Evolutionary conservation across 2,888 invertebrate genomes (phyloP), one percentile per base, ranked within the genome.

Genomic region (Trilocha varians): DNA sequence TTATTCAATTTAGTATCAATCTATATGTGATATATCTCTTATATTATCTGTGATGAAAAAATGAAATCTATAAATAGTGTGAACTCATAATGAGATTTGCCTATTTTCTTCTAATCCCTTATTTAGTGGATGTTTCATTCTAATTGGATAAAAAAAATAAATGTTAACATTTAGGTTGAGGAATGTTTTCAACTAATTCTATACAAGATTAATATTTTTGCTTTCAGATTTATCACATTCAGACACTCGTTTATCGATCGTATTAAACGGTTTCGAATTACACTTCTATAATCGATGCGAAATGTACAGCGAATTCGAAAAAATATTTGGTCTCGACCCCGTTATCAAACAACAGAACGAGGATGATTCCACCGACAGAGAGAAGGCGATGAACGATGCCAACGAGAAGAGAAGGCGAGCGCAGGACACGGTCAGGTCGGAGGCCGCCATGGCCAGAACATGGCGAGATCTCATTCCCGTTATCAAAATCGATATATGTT

Each of bases 381-480:
- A 88, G 34, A 87, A 88, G 57, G 88, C 88, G 18, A 88, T 89
- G 88, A 90, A 90, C 58, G 77, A 88, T 49, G 90, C 90, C 40
- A 90, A 90, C 55, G 88, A 88, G 47, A 86, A 88, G 45, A 78
- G 88, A 39, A 78, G 87, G 51, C 67, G 84, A 13, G 83, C 84
- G 1, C 83, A 83, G 41, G 78, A 80, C 43, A 78, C 86, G 0
- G 87, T 84, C 48, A 86, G 92, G 52, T 91, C 94, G 1, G 94
- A 94, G 63, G 94, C 94, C 6, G 93, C 93, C 47, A 91, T 94
- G 83, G 94, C 94, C 3, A 89, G 94, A 53, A 95, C 95, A 2
- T 98, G 98, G 98, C 88, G 98, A 49, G 97, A 98, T 83, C 89
- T 98, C 52, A 95, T 98, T 65, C 98, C 98, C 32, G 97, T 98